Base-by-base conservation (phyloP, 2,113 vertebrate species). In the Calidris pugnax region DNA sequence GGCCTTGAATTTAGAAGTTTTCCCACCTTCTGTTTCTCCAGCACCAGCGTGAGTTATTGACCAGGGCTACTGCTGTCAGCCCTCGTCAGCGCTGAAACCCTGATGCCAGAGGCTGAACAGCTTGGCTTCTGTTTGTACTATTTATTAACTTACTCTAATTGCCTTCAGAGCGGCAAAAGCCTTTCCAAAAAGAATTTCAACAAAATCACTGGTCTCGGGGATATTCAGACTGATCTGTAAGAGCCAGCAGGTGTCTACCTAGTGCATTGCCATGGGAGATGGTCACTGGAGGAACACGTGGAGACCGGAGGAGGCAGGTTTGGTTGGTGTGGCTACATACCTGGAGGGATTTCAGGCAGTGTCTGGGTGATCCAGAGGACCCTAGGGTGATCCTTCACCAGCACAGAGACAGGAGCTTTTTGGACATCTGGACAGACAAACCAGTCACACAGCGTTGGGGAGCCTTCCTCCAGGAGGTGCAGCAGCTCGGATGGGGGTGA, bases 11-110 rank as follows among this genome's bases (percentile, higher is more conserved):
- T 39, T 15, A 22, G 48, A 60, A 60, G 39, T 45, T 90, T 88
- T 45, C 90, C 80, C 69, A 91, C 91, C 87, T 93, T 78, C 90
- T 72, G 68, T 37, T 93, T 71, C 83, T 89, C 81, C 83, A 78
- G 39, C 86, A 74, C 39, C 83, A 68, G 21, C 10, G 50, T 68
- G 80, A 92, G 45, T 94, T 89, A 92, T 33, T 81, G 76, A 89
- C 64, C 51, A 68, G 35, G 64, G 90, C 53, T 30, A 73, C 1
- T 0, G 14, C 88, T 78, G 88, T 93, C 96, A 88, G 73, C 47
- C 67, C 82, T 47, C 22, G 2, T 80, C 95, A 85, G 79, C 4
- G 0, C 47, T 86, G 51, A 59, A 86, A 59, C 77, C 76, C 51
- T 14, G 57, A 77, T 30, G 64, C 3, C 17, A 71, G 85, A 75